Base-by-base conservation (phyloP, 2,113 vertebrate genomes). In the Oncorhynchus tshawytscha region DNA sequence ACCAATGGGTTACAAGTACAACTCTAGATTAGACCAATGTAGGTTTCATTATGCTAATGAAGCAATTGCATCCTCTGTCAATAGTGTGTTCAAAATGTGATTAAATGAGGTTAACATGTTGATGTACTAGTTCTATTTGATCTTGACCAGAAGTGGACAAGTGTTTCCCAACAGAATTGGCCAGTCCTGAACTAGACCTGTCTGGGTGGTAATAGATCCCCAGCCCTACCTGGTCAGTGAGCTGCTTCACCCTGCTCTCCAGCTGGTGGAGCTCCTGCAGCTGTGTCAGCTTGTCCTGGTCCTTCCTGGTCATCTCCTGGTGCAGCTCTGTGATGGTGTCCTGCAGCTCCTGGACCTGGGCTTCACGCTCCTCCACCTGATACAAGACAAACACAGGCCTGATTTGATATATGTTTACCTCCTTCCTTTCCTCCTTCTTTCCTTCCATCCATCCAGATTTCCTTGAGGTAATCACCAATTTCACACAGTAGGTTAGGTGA, bases 271-370 rank as follows among this genome's bases (percentile, higher is more conserved):
- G 82, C 78, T 84, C 78, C 51, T 88, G 79, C 69, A 87, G 76
- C 57, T 88, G 85, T 62, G 39, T 64, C 54, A 78, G 78, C n/a
- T 73, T 71, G 22, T 91, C 86, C 9, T 83, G 78, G 48, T 88
- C 81, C 73, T 89, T 90, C 73, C 80, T 27, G 18, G 83, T 91
- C 49, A 89, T 84, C 69, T 86, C 82, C 54, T 77, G 73, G 70
- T 86, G 86, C 71, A 90, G 87, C 49, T 85, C 82, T 27, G 81
- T 88, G 62, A 91, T 77, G 45, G 70, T 86, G 57, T 86, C 76
- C 73, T 88, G 82, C 11, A 89, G 72, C 48, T 90, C 84, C 68
- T 87, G 89, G 62, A 87, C 81, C 71, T 90, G 89, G 71, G 75
- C 12, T 60, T 92, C 86, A 22, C 83, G 80, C 70, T 83, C 86